A percentile compares a stretch with the other conserved stretches of the same genome.
These are phyloP conservation scores for Drosophila glabriapex DNA, from an alignment of 2,888 invertebrate species.

Conservation along the genomic window DNA sequence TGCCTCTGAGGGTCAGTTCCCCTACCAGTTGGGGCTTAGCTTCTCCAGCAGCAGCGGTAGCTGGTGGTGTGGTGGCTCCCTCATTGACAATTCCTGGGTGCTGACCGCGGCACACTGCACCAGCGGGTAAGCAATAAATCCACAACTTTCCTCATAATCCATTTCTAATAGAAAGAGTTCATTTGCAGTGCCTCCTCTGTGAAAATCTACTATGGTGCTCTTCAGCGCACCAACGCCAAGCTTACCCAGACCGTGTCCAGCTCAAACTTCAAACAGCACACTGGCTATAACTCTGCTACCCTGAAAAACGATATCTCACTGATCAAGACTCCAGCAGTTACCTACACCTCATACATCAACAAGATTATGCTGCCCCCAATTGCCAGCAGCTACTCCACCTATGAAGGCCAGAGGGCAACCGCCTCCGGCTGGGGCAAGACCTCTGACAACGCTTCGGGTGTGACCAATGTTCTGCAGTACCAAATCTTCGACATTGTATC, in stretches of 20 bases:
- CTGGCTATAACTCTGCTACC: conserved; percentile 66
- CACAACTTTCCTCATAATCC: background rate
- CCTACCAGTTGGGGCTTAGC: conserved; percentile 78
- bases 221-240: conserved; percentile 69
- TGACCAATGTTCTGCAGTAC: conserved; percentile 79
- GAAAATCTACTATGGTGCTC: conserved; percentile 71
- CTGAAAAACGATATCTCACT: conserved; percentile 79
- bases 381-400: conserved; percentile 67
- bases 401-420: conserved; percentile 75
- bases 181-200: conserved; percentile 64
- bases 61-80: conserved; percentile 80
- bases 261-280: conserved; percentile 83
- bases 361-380: conserved; percentile 59
- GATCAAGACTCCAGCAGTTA: conserved; percentile 61
- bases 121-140: conserved; percentile 57
- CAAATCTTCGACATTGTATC: conserved; percentile 76
- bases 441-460: conserved; percentile 61
- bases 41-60: conserved; percentile 55
- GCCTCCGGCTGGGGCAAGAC: conserved; percentile 86
- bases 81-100: conserved; percentile 66
- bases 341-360: conserved; percentile 42
- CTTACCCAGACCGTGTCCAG: conserved; percentile 62
- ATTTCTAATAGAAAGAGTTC: background rate
- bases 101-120: conserved; percentile 82
- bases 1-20: conserved; percentile 67